Evolutionary conservation across 2,113 vertebrate genomes (phyloP).

Genomic region (Nipponia nippon): DNA sequence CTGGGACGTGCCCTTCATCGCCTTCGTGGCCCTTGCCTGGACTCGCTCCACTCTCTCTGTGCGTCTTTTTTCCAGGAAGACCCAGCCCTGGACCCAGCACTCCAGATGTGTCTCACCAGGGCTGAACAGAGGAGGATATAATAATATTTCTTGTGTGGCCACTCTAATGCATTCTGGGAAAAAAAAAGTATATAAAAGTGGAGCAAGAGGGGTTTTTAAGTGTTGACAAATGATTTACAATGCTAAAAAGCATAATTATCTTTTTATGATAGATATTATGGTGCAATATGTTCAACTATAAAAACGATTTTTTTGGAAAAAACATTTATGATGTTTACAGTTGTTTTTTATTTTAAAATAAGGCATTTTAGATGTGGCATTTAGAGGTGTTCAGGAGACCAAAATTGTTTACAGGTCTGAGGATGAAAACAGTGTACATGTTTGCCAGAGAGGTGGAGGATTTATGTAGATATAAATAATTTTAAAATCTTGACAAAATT

Average conservation of each 20-base stretch:
- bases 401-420: background rate
- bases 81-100: background rate
- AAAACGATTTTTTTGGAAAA: background rate
- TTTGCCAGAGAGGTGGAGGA: background rate
- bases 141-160: background rate
- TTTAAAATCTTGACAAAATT: background rate
- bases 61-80: no score
- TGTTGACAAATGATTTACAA: background rate
- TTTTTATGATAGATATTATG: background rate
- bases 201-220: background rate
- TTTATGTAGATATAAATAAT: background rate
- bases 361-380: background rate
- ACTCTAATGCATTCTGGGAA: no score
- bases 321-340: background rate
- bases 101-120: background rate
- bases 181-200: background rate
- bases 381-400: background rate
- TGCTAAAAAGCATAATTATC: background rate
- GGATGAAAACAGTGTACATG: rapidly evolving
- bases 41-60: rapidly evolving
- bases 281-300: background rate
- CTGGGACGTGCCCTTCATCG: background rate
- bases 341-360: background rate
- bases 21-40: background rate
- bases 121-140: background rate